Evolutionary conservation across 2,888 invertebrate genomes (phyloP), one percentile per base, ranked within the genome.

Genomic region (Seladonia tumulorum): DNA sequence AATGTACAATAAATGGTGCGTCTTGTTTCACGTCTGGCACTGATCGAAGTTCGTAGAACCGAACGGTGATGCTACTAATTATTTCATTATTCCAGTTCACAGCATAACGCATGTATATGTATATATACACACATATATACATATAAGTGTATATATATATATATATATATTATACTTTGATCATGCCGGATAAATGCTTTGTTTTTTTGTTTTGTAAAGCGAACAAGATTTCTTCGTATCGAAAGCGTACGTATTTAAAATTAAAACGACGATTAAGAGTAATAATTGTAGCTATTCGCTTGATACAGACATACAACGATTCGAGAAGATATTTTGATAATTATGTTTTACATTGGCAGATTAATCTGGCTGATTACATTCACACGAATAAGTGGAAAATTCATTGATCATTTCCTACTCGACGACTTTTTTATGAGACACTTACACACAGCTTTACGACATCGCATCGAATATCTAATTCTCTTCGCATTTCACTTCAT

Each of bases 401-500:
- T 78, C 74, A 78, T 39, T 49, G 25, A 82, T 85, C 45, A 80
- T 76, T 78, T 82, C 76, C 25, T 77, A 76, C 86, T 88, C 74
- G 77, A 73, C 82, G 80, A 82, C 60, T 83, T 89, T 91, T 89
- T 87, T 90, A 87, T 83, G 60, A 86, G 35, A 87, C 70, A 78
- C 89, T 86, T 91, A 88, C 85, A 75, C 84, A 83, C 60, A 79
- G 73, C 79, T 89, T 88, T 86, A 82, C 81, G 78, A 81, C 81
- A 85, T 88, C 78, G 75, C 79, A 87, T 86, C 83, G 70, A 86
- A 83, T 88, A 83, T 91, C 72, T 88, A 86, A 83, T 90, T 91
- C 76, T 90, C 83, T 83, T 84, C 79, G 83, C 83, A 87, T 90
- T 89, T 90, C 83, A 87, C 88, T 90, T 91, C 87, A 87, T 90